A percentile compares a stretch with the other conserved stretches of the same genome.
These are phyloP conservation scores for Porites evermanni DNA, from an alignment of 92 coral and sea anemone species.

Conservation along the genomic window DNA sequence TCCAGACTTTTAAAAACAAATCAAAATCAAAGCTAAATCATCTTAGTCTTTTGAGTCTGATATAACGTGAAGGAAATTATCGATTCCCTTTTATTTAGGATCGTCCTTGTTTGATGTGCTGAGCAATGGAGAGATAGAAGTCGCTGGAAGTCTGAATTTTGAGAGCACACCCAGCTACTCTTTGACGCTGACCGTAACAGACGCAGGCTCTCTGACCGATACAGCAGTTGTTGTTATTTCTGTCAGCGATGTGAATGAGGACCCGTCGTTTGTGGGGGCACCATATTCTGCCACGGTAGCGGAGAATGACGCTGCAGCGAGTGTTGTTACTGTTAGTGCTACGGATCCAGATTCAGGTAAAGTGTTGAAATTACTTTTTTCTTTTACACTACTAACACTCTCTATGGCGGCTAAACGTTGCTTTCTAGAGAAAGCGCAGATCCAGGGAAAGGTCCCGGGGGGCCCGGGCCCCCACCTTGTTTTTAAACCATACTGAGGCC, in stretches of 20 bases:
- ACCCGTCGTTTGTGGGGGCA: conserved; percentile 59
- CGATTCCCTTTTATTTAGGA: conserved; percentile 16
- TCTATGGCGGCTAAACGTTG: background rate
- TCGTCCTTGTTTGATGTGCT: conserved; percentile 57
- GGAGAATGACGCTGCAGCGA: conserved; percentile 65
- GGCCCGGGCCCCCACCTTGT: too few relatives aligned
- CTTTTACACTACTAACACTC: background rate
- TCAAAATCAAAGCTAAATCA: too few relatives aligned
- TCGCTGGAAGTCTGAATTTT: conserved; percentile 63
- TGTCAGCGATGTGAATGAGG: conserved; percentile 52
- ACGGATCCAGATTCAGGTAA: conserved; percentile 68
- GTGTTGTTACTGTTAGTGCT: conserved; percentile 70
- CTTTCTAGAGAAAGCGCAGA: background rate
- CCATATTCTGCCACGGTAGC: conserved; percentile 64
- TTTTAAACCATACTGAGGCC: too few relatives aligned
- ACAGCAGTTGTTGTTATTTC: conserved; percentile 53
- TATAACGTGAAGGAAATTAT: background rate
- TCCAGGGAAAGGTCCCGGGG: too few relatives aligned
- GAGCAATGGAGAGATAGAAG: conserved; percentile 63
- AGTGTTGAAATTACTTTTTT: background rate
- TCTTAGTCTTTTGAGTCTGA: too few relatives aligned
- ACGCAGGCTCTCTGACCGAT: conserved; percentile 46
- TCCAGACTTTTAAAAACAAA: too few relatives aligned
- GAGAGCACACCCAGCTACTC: conserved; percentile 67
- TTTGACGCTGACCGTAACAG: conserved; percentile 62